These are phyloP conservation scores for Eulithis prunata DNA, from an alignment of 2,888 invertebrate genomes.

Conservation along the genomic window DNA sequence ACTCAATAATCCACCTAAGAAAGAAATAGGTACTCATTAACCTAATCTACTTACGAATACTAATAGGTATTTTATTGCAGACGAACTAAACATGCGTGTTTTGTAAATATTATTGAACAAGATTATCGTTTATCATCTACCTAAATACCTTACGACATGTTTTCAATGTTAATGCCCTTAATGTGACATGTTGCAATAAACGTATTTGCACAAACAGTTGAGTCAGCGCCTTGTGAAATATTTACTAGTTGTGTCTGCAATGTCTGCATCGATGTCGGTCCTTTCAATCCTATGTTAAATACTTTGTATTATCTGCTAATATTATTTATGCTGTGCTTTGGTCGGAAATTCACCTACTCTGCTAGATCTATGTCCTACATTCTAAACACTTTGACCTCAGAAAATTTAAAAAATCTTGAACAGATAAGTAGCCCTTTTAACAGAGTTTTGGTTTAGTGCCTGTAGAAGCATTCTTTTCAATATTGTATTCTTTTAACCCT, in stretches of 20 bases:
- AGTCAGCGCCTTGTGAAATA: constrained; percentile 44
- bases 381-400: too few relatives aligned
- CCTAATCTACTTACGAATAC: too few relatives aligned
- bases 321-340: neutral
- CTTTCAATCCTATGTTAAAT: neutral
- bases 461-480: too few relatives aligned
- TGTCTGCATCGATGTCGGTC: constrained; percentile 27
- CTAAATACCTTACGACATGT: constrained; percentile 30
- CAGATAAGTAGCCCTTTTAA: too few relatives aligned
- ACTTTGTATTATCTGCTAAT: neutral
- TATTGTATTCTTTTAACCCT: too few relatives aligned
- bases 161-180: constrained; percentile 41
- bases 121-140: constrained; percentile 22
- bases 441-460: too few relatives aligned
- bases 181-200: constrained; percentile 35
- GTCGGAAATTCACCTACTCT: neutral
- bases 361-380: too few relatives aligned
- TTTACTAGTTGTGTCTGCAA: constrained; percentile 34
- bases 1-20: too few relatives aligned
- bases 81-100: neutral
- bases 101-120: neutral
- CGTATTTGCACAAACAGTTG: constrained; percentile 37
- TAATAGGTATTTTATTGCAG: too few relatives aligned
- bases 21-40: too few relatives aligned
- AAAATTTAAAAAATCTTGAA: too few relatives aligned